phyloP scores from a whole-genome alignment of 2,797 vertebrate species.

The Momotus momota region DNA sequence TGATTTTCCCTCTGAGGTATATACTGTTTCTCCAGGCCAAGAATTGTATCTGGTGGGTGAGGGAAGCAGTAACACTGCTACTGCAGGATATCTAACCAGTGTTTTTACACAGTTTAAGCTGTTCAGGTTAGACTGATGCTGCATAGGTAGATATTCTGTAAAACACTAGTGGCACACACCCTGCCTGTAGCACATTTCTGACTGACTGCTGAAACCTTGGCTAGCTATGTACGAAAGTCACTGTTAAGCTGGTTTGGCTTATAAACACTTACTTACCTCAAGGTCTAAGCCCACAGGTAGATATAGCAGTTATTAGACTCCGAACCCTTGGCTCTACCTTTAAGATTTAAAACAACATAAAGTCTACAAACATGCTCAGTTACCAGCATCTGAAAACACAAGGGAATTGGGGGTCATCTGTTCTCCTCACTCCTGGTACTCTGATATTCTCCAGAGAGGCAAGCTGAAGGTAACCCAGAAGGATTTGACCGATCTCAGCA shows the following conservation, averaged over 20 bases:
- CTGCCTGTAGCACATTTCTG: neutral
- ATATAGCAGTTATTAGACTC: neutral
- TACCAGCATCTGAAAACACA: neutral
- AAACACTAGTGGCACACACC: neutral
- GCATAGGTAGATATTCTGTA: neutral
- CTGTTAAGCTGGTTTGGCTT: neutral
- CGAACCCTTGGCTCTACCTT: neutral
- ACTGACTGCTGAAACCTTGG: neutral
- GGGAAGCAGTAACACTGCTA: neutral
- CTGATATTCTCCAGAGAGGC: neutral
- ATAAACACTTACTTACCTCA: neutral
- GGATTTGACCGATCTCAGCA: neutral
- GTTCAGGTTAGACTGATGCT: neutral
- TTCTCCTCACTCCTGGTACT: fast-evolving
- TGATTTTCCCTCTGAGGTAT: neutral
- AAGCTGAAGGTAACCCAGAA: neutral
- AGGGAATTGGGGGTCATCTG: neutral
- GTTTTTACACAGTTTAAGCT: neutral
- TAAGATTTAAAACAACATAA: neutral
- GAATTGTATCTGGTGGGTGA: neutral
- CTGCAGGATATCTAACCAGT: neutral
- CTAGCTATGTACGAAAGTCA: neutral
- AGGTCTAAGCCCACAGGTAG: neutral
- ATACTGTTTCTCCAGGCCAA: neutral
- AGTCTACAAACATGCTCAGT: neutral